Conservation (phyloP, 2,888 invertebrate genomes). For the Agrochola lota region DNA sequence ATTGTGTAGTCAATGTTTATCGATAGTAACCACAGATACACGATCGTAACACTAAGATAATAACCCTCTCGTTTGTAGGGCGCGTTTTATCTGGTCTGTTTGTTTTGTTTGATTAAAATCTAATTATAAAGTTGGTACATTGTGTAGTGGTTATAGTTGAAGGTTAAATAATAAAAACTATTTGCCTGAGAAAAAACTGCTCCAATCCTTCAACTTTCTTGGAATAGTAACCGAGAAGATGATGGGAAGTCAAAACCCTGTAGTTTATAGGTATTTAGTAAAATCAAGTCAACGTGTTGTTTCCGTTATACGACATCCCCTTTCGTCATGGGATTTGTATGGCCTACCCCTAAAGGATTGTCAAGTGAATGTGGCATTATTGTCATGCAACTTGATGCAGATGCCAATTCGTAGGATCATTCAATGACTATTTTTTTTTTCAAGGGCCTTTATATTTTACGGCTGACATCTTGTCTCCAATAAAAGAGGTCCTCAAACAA, state of each 20-base stretch:
- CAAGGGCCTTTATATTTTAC: accelerated
- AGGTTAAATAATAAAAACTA: too few species aligned
- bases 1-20: constrained; percentile 71
- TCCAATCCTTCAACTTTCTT: background rate
- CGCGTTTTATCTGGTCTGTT: constrained; percentile 53
- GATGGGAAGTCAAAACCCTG: background rate
- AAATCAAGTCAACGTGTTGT: background rate
- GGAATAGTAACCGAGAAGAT: background rate
- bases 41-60: constrained; percentile 78
- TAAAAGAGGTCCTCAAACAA: background rate
- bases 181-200: background rate
- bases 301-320: background rate
- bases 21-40: constrained; percentile 66
- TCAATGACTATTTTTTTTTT: background rate
- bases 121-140: constrained; percentile 41
- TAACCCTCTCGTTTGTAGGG: constrained; percentile 69
- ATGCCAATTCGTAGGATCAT: background rate
- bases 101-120: constrained; percentile 63
- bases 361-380: background rate
- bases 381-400: background rate
- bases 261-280: background rate
- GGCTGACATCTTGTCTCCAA: background rate
- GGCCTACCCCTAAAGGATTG: background rate
- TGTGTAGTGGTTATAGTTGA: background rate
- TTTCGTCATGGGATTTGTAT: background rate